Evolutionary conservation across 1,140 invertebrate genomes (phyloP).

Genomic region (Anastrepha ludens): DNA sequence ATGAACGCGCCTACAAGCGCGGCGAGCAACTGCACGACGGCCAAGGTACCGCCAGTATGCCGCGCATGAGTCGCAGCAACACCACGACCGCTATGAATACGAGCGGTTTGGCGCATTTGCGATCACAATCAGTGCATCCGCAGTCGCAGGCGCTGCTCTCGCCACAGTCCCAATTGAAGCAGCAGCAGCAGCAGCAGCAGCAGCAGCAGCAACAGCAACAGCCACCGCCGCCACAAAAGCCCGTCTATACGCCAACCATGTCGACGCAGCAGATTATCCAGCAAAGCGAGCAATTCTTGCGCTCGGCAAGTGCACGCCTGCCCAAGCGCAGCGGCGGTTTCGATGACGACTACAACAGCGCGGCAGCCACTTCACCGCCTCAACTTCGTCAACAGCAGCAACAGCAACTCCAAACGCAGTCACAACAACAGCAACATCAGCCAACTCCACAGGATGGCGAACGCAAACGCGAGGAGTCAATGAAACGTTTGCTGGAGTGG

Average conservation of each 20-base stretch:
- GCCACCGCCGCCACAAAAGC: constrained; percentile 55
- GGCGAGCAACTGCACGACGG: constrained; percentile 68
- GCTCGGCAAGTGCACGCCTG: constrained; percentile 87
- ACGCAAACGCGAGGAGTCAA: constrained; percentile 87
- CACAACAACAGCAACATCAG: constrained; percentile 63
- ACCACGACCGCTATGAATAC: constrained; percentile 60
- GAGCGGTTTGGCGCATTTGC: constrained; percentile 57
- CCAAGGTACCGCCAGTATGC: constrained; percentile 68
- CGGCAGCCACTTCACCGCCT: constrained; percentile 59
- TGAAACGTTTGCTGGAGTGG: constrained; percentile 93
- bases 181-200: constrained; percentile 53
- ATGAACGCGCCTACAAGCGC: constrained; percentile 69
- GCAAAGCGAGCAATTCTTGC: constrained; percentile 78
- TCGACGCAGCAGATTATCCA: constrained; percentile 71
- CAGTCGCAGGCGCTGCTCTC: constrained; percentile 56
- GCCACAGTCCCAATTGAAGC: constrained; percentile 57
- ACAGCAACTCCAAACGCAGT: constrained; percentile 61
- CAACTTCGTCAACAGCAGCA: constrained; percentile 63
- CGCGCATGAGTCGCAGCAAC: constrained; percentile 66
- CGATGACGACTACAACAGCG: constrained; percentile 67
- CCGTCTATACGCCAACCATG: constrained; percentile 71
- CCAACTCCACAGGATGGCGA: constrained; percentile 77
- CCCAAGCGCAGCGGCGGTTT: constrained; percentile 75
- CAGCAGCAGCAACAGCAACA: constrained; percentile 55
- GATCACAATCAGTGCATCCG: constrained; percentile 63